Evolutionary conservation across 2,888 invertebrate genomes (phyloP).

Genomic region (Ryuthela nishihirai): DNA sequence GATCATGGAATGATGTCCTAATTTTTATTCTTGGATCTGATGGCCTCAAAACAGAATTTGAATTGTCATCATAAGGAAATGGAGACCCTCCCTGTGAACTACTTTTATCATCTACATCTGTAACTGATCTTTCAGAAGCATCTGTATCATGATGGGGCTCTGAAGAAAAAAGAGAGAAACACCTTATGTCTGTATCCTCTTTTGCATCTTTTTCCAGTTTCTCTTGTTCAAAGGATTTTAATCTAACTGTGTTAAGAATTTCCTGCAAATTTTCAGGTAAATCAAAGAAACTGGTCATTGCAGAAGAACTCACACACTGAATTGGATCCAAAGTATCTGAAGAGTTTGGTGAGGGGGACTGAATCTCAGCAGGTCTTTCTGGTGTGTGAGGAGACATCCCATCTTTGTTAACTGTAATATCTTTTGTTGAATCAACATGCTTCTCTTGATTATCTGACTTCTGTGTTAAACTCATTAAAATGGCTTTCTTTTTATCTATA

Average conservation of each 20-base stretch:
- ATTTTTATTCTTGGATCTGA: slow-evolving; percentile 27
- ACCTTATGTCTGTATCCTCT: not conserved
- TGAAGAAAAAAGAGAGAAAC: not conserved
- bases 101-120: not conserved
- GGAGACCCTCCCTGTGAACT: not conserved
- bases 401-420: no score
- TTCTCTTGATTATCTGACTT: no score
- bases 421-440: no score
- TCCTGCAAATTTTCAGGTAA: slow-evolving; percentile 18
- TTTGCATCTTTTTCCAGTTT: not conserved
- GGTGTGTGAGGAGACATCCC: no score
- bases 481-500: not conserved
- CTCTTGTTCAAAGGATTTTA: slow-evolving; percentile 6
- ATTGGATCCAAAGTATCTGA: slow-evolving; percentile 10
- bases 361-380: no score
- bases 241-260: slow-evolving; percentile 14
- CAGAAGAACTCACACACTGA: slow-evolving; percentile 8
- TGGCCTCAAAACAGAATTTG: not conserved
- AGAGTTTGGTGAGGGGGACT: no score
- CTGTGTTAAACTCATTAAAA: no score
- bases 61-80: slow-evolving; percentile 3
- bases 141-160: not conserved
- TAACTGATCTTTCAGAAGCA: not conserved
- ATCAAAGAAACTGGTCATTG: slow-evolving; percentile 27
- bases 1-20: slow-evolving; percentile 7